Percentiles rank a stretch among this genome's conserved stretches.
Evolutionary conservation across 2,113 vertebrate species (phyloP).

Genomic region (Scomber colias): DNA sequence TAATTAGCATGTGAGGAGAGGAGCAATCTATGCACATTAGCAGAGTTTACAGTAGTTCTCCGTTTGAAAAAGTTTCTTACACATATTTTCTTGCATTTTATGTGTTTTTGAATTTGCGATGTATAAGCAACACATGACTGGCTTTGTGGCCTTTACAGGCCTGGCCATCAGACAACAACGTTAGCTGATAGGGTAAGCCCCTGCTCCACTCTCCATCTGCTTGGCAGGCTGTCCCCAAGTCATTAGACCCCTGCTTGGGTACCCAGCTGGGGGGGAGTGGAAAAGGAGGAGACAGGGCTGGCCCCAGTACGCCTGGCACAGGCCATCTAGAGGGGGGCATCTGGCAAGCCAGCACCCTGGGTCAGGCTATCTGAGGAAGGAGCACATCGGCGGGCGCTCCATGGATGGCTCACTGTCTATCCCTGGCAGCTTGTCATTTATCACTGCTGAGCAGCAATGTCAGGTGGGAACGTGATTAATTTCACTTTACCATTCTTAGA

Average conservation of each 20-base stretch:
- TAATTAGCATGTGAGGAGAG: background rate
- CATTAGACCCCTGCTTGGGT: constrained; percentile 74
- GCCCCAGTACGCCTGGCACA: constrained; percentile 56
- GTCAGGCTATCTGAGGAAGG: constrained; percentile 84
- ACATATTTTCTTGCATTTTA: too few relatives aligned
- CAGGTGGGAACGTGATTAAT: constrained; percentile 89
- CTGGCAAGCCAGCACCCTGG: constrained; percentile 79
- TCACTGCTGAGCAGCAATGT: constrained; percentile 85
- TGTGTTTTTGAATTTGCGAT: background rate
- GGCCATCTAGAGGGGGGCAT: constrained; percentile 77
- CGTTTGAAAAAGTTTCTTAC: background rate
- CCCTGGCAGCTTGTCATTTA: constrained; percentile 87
- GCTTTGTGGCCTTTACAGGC: constrained; percentile 20
- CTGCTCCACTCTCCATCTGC: constrained; percentile 72
- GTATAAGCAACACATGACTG: constrained; percentile 40
- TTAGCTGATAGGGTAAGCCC: constrained; percentile 53
- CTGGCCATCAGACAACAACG: constrained; percentile 37
- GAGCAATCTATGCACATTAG: background rate
- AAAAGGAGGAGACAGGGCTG: constrained; percentile 39
- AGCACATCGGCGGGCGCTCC: constrained; percentile 74
- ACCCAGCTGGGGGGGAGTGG: constrained; percentile 52
- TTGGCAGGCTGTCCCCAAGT: constrained; percentile 72
- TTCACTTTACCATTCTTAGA: constrained; percentile 89
- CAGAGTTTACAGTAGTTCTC: background rate
- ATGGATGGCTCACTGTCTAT: constrained; percentile 87